Percentiles rank a stretch among this genome's conserved stretches.
These are phyloP conservation scores for Cyrtonyx montezumae DNA, from an alignment of 2,113 vertebrate species.

Conservation along the genomic window DNA sequence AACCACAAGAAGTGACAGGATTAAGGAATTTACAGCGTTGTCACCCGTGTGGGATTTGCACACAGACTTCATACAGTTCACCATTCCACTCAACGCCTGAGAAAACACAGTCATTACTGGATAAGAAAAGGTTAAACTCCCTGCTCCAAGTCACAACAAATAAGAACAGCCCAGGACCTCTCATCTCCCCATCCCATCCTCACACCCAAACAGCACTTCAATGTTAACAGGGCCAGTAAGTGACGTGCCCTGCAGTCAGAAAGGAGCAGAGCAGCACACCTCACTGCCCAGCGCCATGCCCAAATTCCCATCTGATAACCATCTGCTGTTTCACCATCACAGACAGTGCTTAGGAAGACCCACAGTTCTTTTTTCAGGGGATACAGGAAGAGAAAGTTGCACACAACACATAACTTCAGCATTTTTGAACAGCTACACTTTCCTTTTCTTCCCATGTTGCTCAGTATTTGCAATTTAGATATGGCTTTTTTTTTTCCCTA, in stretches of 20 bases:
- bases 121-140: not conserved
- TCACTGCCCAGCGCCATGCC: accelerated
- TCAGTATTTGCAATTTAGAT: not conserved
- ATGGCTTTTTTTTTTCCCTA: not conserved
- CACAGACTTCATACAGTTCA: not conserved
- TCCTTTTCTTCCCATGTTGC: not conserved
- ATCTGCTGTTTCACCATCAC: not conserved
- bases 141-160: not conserved
- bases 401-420: not conserved
- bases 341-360: not conserved
- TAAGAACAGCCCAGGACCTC: not conserved
- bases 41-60: not conserved
- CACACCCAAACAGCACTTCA: accelerated
- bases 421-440: not conserved
- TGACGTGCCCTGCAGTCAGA: not conserved
- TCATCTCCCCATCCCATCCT: not conserved
- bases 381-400: not conserved
- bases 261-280: not conserved
- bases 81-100: accelerated
- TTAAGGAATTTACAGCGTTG: not conserved
- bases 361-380: not conserved
- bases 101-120: not conserved
- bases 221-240: too few species aligned
- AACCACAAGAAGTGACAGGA: not conserved
- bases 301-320: not conserved